Conservation (phyloP, 2,888 invertebrate genomes). For the Nasonia oneida region DNA sequence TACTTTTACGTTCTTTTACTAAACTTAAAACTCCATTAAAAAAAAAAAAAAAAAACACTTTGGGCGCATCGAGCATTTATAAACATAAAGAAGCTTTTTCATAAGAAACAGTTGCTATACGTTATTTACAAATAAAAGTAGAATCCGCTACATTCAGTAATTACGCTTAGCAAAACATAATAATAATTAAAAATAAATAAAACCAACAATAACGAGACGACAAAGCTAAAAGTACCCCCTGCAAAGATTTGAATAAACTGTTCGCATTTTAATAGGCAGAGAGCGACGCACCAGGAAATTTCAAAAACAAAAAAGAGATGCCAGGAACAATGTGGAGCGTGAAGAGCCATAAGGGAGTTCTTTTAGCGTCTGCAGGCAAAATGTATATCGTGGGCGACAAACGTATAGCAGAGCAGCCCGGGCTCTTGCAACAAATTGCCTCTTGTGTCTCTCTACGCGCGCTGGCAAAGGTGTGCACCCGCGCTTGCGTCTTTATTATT, state of each 20-base stretch:
- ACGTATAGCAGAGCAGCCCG: not conserved
- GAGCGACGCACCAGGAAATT: conserved; percentile 8
- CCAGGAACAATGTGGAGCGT: not conserved
- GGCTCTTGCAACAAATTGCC: conserved; percentile 45
- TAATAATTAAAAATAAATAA: conserved; percentile 3
- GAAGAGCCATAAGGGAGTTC: conserved; percentile 14
- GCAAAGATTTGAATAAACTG: conserved; percentile 25
- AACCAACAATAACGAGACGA: not conserved
- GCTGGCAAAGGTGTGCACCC: not conserved
- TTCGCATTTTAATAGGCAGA: conserved; percentile 18
- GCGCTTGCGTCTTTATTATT: conserved; percentile 37
- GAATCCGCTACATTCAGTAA: conserved; percentile 5
- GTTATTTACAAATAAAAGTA: not conserved
- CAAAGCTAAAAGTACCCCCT: not conserved
- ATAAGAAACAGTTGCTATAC: not conserved
- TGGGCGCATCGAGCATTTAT: not conserved
- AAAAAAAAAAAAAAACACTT: not conserved
- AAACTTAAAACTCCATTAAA: not conserved
- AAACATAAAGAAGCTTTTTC: not conserved
- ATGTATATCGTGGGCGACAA: conserved; percentile 1
- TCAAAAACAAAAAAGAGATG: not conserved
- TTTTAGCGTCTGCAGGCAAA: not conserved
- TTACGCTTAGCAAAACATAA: not conserved
- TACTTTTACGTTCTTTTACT: too few relatives aligned
- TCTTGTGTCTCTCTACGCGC: conserved; percentile 2